Conservation (phyloP, 2,113 vertebrate genomes). For the Penelope pileata region DNA sequence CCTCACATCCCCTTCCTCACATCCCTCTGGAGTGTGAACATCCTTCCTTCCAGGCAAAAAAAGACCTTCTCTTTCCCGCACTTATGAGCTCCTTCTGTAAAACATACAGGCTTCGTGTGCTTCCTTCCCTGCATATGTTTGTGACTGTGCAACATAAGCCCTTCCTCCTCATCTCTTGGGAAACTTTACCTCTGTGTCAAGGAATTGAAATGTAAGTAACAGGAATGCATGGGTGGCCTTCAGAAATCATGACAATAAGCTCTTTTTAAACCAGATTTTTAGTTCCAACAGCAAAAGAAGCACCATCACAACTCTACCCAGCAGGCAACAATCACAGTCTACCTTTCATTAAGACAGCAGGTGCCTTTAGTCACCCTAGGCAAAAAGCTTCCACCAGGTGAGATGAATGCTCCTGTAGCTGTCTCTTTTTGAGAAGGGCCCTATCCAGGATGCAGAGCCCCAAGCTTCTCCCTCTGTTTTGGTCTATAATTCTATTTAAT, state of each 20-base stretch:
- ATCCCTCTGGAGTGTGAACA: not conserved
- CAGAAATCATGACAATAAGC: not conserved
- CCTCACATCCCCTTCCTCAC: not conserved
- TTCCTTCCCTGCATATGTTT: slow-evolving; percentile 16
- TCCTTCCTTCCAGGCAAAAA: not conserved
- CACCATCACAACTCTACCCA: not conserved
- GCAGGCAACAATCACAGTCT: not conserved
- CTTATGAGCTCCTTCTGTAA: not conserved
- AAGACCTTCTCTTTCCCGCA: not conserved
- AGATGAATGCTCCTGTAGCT: not conserved
- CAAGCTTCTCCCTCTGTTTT: not conserved
- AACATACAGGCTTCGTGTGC: not conserved
- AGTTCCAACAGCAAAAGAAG: not conserved
- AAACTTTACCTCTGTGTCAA: not conserved
- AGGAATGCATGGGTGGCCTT: slow-evolving; percentile 12
- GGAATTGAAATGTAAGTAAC: not conserved
- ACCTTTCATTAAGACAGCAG: not conserved
- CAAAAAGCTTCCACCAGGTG: not conserved
- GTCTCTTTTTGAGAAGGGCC: not conserved
- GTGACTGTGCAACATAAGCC: not conserved
- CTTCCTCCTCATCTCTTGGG: not conserved
- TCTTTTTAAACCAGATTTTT: not conserved
- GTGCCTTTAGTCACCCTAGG: not conserved
- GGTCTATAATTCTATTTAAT: not conserved
- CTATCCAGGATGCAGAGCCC: not conserved